A percentile compares a stretch with the other conserved stretches of the same genome.
These are phyloP conservation scores for Zosterops pallidus DNA, from an alignment of 2,113 vertebrate genomes.

Conservation along the genomic window DNA sequence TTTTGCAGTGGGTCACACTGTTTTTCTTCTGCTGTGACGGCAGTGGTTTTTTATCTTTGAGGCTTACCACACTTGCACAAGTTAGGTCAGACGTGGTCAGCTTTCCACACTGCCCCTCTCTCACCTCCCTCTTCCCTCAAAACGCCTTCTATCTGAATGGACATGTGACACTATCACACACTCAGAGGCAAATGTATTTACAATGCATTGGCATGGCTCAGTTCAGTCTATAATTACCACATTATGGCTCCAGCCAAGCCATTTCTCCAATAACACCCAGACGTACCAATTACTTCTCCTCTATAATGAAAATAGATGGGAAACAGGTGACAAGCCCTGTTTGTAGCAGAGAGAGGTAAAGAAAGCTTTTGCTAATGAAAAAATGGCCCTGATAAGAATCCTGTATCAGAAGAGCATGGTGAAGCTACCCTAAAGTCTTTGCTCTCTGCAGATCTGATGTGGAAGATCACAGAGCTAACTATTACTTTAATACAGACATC, in stretches of 20 bases:
- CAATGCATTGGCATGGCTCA: background rate
- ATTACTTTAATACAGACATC: background rate
- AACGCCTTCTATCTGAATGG: conserved; percentile 2
- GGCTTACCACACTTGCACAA: background rate
- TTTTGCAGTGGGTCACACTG: background rate
- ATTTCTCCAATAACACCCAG: conserved; percentile 46
- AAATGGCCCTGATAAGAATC: background rate
- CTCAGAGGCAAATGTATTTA: conserved; percentile 25
- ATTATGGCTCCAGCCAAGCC: conserved; percentile 46
- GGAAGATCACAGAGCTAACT: background rate
- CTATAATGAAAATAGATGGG: conserved; percentile 39
- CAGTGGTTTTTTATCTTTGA: background rate
- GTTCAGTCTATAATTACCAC: conserved; percentile 54
- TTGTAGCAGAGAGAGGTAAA: conserved; percentile 7
- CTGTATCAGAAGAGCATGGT: background rate
- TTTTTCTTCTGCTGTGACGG: background rate
- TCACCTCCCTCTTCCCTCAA: background rate
- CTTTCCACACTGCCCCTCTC: background rate
- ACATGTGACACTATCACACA: background rate
- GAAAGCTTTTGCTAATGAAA: conserved; percentile 4
- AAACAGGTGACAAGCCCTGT: conserved; percentile 34
- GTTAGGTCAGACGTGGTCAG: background rate
- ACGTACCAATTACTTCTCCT: conserved; percentile 53
- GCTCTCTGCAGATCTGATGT: background rate
- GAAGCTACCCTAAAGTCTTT: background rate